Base-by-base conservation (phyloP, 2,888 invertebrate genomes). In the Parthenolecanium corni region DNA sequence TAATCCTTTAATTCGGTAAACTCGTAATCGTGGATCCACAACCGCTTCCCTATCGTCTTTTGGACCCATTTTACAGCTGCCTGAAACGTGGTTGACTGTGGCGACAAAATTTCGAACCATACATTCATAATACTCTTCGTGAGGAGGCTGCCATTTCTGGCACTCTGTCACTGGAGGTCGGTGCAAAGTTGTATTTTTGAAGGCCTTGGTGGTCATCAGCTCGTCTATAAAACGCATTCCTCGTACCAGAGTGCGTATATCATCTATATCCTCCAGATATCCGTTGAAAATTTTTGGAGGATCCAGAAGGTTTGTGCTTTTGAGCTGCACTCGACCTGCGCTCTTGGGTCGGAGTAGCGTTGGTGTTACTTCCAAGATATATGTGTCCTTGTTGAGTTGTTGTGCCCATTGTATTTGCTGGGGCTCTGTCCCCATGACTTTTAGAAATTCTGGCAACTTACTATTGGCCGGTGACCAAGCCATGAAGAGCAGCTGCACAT, bases 21-120 rank as follows among this genome's bases (percentile, higher is more conserved):
- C 61, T 12, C 40, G 49, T 40, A 61, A 6, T 2, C 14, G 31
- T 9, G 49, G 51, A 61, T 23, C 24, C 21, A 61, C 61, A 0
- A 61, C 61, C 1, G 61, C 61, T 38, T 61, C 40, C 2, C 49
- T 49, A 61, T 61, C 61, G 5, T 18, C 36, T 5, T 5, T 6
- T 6, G 61, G 61, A 2, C 61, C 61, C 61, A 61, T 61, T 51
- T 61, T 61, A 20, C 61, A 61, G 2, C 49, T 61, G 21, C 61
- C 61, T 0, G 21, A 31, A 2, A 51, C n/a, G 38, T 61, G 61
- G 14, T 61, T 49, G 1, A 61, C 40, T 9, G 61, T 61, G 38
- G 23, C 49, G 21, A 25, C 51, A 4, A 61, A 36, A 40, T 61
- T 21, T 6, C 61, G 49, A 21, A 31, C 16, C n/a, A 38, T 18